These are phyloP conservation scores for Drosophila nigrodunni DNA, from an alignment of 1,140 invertebrate species.

Conservation along the genomic window DNA sequence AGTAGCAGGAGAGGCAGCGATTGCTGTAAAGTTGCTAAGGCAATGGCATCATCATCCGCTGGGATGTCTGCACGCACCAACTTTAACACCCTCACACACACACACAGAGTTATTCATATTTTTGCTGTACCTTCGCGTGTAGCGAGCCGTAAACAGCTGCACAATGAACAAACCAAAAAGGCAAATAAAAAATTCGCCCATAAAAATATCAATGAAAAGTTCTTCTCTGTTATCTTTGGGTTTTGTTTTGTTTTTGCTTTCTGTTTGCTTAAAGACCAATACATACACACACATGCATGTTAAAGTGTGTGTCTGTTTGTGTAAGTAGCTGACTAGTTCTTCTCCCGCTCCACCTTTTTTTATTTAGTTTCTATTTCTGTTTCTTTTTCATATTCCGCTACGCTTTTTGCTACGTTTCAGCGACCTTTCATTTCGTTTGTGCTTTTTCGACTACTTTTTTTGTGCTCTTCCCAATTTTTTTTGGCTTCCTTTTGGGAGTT, in stretches of 20 bases:
- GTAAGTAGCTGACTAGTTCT: conserved; percentile 60
- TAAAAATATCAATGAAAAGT: conserved; percentile 79
- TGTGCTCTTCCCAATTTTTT: not conserved
- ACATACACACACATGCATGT: conserved; percentile 9
- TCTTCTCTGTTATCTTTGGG: conserved; percentile 43
- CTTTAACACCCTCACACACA: conserved; percentile 29
- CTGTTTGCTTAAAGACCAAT: conserved; percentile 33
- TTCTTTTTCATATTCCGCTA: conserved; percentile 15
- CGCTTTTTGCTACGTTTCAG: conserved; percentile 20
- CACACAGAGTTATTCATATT: conserved; percentile 16
- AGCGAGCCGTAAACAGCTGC: conserved; percentile 63
- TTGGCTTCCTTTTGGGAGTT: conserved; percentile 61
- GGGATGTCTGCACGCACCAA: conserved; percentile 46
- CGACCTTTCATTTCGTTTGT: conserved; percentile 29
- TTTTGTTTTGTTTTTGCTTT: not conserved
- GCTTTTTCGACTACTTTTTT: conserved; percentile 50
- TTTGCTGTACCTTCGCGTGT: conserved; percentile 51
- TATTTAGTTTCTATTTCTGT: not conserved
- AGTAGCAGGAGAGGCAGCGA: conserved; percentile 40
- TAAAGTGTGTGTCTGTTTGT: conserved; percentile 8
- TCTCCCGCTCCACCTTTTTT: not conserved
- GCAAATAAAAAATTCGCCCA: conserved; percentile 49
- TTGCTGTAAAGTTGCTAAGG: conserved; percentile 58
- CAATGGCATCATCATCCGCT: conserved; percentile 76
- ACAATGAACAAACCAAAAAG: conserved; percentile 44